Percentiles rank a stretch among this genome's conserved stretches.
phyloP scores from a whole-genome alignment of 2,888 invertebrate species.

The Crepidodera aurea region DNA sequence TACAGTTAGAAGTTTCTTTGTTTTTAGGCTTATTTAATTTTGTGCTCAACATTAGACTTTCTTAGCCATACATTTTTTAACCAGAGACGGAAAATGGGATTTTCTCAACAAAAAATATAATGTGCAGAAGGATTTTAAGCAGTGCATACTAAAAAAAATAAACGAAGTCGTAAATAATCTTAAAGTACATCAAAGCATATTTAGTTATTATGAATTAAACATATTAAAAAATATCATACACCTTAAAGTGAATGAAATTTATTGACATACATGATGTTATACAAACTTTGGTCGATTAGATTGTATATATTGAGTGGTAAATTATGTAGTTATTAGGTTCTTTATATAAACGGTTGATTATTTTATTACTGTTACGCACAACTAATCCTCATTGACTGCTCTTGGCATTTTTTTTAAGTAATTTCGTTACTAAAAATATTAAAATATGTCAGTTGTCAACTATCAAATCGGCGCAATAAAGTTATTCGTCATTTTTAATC shows the following conservation, averaged over 20 bases:
- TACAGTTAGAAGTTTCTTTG: too few relatives aligned
- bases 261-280: conserved; percentile 42
- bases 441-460: too few relatives aligned
- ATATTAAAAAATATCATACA: conserved; percentile 34
- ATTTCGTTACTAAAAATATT: too few relatives aligned
- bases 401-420: too few relatives aligned
- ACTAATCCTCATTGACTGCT: too few relatives aligned
- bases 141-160: conserved; percentile 25
- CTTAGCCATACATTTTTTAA: too few relatives aligned
- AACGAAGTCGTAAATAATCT: conserved; percentile 4
- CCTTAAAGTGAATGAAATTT: conserved; percentile 25
- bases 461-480: too few relatives aligned
- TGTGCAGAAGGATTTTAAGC: conserved; percentile 29
- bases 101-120: conserved; percentile 3
- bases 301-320: conserved; percentile 18
- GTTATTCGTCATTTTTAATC: too few relatives aligned
- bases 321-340: conserved; percentile 15
- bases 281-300: conserved; percentile 45
- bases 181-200: neutral
- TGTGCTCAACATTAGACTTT: too few relatives aligned
- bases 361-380: neutral
- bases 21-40: too few relatives aligned
- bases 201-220: conserved; percentile 3
- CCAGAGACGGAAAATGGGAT: conserved; percentile 14
- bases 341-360: neutral